Evolutionary conservation across 2,888 invertebrate genomes (phyloP), one percentile per base, ranked within the genome.

Genomic region (Linhomoeus sp.): DNA sequence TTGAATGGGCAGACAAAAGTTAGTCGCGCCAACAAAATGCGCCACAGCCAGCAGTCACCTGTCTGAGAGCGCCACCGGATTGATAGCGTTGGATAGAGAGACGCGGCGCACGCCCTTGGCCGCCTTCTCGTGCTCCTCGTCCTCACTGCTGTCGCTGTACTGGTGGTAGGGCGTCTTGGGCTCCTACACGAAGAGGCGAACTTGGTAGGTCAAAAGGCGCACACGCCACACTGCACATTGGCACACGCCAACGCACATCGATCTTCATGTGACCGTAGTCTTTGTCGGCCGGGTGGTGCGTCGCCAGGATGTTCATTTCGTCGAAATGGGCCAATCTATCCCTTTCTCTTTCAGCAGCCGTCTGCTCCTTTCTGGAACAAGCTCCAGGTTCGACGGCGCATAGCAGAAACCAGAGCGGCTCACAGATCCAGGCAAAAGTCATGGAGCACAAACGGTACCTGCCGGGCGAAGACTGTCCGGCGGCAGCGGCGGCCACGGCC

Each of bases 241-340:
- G n/a, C 29, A 26, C 9, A n/a, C n/a, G n/a, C 12, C 7, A 5
- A 45, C 49, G 9, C 23, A 53, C 53, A 47, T 68, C 67, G 35
- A 72, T 70, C 61, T 94, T 97, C 90, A 94, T 94, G 64, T 88
- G 88, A 12, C 97, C 97, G 69, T 99, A 97, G 70, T 94, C 94
- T 71, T 97, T 99, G 67, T 87, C 87, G 23, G 82, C 75, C 39
- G 97, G 97, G 72, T 97, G 97, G 62, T 88, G 78, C 1, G 97
- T 97, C 55, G 88, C 90, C 58, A 94, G 75, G 55, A 97, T 94
- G 70, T 97, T 97, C 78, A 90, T 84, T 72, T 97, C 97, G 69
- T 97, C 97, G 47, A 64, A 63, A 33, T 48, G 12, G 2, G 41
- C 41, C n/a, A n/a, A n/a, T n/a, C n/a, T 33, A 12, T 33, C 33